Percentiles rank a stretch among this genome's conserved stretches.
Conservation (phyloP, 2,797 vertebrate genomes). For the Staurois parvus region DNA sequence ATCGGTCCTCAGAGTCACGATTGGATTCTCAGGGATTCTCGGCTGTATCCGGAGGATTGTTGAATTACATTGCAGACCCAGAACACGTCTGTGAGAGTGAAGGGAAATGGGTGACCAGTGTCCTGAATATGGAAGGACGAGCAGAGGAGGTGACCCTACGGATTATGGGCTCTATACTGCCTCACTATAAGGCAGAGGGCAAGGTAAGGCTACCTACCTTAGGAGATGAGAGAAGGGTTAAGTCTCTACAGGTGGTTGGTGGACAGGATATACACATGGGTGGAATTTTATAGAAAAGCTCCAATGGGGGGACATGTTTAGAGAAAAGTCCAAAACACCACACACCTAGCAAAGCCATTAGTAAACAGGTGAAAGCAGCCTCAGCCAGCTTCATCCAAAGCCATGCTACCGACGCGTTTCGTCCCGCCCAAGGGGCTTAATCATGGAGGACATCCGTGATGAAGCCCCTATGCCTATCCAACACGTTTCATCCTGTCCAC, state of each 20-base stretch:
- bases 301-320: too few species aligned
- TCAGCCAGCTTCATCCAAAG: too few species aligned
- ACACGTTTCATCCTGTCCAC: too few species aligned
- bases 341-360: too few species aligned
- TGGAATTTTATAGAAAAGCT: not conserved
- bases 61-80: conserved; percentile 37
- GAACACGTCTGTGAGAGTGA: not conserved
- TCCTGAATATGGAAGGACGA: not conserved
- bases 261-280: not conserved
- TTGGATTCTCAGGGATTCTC: conserved; percentile 1
- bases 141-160: not conserved
- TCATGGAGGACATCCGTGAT: too few species aligned
- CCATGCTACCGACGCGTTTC: too few species aligned
- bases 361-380: too few species aligned
- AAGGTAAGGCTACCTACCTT: conserved; percentile 1
- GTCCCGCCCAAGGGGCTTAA: too few species aligned
- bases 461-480: too few species aligned
- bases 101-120: conserved; percentile 1
- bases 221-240: not conserved
- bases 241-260: too few species aligned
- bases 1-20: not conserved
- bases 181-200: not conserved
- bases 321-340: too few species aligned
- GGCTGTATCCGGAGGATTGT: conserved; percentile 21
- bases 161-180: not conserved